A percentile compares a stretch with the other conserved stretches of the same genome.
phyloP scores from a whole-genome alignment of 1,140 invertebrate genomes.

The Calycopis cecrops region DNA sequence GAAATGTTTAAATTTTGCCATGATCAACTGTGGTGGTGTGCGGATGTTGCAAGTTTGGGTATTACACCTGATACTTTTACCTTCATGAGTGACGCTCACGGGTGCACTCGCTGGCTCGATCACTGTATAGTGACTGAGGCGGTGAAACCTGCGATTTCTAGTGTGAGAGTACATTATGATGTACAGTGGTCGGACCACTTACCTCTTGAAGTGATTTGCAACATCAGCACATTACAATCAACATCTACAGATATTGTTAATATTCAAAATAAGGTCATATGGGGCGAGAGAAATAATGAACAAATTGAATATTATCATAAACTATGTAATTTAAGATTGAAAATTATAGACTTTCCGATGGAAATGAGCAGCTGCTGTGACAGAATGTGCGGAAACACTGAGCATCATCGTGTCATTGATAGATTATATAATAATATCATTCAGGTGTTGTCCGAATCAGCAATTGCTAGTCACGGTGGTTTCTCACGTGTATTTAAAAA shows the following conservation, averaged over 20 bases:
- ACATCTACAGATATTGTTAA: neutral
- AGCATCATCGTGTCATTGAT: no score
- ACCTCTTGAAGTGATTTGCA: neutral
- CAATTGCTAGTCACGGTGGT: no score
- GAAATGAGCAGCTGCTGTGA: no score
- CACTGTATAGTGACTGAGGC: slow-evolving; percentile 30
- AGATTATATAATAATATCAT: no score
- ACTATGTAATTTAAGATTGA: no score
- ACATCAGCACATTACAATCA: neutral
- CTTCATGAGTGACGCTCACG: slow-evolving; percentile 17
- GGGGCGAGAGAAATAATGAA: neutral
- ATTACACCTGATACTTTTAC: slow-evolving; percentile 12
- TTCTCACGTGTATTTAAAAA: no score
- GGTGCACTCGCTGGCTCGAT: slow-evolving; percentile 18
- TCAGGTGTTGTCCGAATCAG: no score
- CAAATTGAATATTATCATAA: no score
- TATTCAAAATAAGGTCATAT: neutral
- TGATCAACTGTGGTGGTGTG: slow-evolving; percentile 11
- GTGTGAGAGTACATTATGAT: slow-evolving; percentile 20
- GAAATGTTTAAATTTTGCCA: slow-evolving; percentile 17
- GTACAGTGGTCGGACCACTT: slow-evolving; percentile 11
- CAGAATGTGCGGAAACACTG: no score
- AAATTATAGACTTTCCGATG: no score
- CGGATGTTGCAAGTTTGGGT: slow-evolving; percentile 7
- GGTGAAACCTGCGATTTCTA: slow-evolving; percentile 8